phyloP scores from a whole-genome alignment of 1,140 invertebrate species.

The Scaptodrosophila lebanonensis region DNA sequence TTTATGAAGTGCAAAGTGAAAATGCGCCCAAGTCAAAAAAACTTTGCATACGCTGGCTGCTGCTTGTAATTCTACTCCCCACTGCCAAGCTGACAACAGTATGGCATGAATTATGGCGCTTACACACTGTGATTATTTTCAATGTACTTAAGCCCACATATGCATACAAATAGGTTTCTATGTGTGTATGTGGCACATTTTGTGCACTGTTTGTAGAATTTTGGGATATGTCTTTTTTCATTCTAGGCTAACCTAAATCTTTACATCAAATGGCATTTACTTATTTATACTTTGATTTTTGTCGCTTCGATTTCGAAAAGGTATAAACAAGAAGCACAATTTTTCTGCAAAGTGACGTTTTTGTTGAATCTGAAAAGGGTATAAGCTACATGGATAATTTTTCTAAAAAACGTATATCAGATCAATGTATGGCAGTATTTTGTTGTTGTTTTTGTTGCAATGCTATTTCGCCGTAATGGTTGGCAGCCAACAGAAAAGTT shows the following conservation, averaged over 20 bases:
- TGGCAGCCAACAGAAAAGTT: constrained; percentile 28
- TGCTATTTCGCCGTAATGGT: constrained; percentile 1
- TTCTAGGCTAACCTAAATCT: too few species aligned
- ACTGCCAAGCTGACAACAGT: neutral
- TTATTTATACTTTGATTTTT: too few species aligned
- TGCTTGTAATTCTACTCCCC: neutral
- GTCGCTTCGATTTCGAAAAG: too few species aligned
- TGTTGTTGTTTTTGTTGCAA: neutral
- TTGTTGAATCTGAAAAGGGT: too few species aligned
- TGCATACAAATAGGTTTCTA: constrained; percentile 4
- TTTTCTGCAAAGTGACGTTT: too few species aligned
- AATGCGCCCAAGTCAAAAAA: too few species aligned
- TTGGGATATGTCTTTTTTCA: constrained; percentile 1
- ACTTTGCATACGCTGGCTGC: constrained; percentile 47
- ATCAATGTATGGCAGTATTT: constrained; percentile 30
- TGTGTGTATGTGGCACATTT: too few species aligned
- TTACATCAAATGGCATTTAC: too few species aligned
- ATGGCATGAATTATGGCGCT: constrained; percentile 50
- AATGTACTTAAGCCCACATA: neutral
- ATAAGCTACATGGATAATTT: too few species aligned
- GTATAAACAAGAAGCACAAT: too few species aligned
- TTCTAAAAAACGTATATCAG: too few species aligned
- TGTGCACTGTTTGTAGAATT: constrained; percentile 15
- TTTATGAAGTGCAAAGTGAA: constrained; percentile 69
- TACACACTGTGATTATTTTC: constrained; percentile 9